Evolutionary conservation across 2,797 vertebrate genomes (phyloP), one percentile per base, ranked within the genome.

Genomic region (Ispidina lecontei): DNA sequence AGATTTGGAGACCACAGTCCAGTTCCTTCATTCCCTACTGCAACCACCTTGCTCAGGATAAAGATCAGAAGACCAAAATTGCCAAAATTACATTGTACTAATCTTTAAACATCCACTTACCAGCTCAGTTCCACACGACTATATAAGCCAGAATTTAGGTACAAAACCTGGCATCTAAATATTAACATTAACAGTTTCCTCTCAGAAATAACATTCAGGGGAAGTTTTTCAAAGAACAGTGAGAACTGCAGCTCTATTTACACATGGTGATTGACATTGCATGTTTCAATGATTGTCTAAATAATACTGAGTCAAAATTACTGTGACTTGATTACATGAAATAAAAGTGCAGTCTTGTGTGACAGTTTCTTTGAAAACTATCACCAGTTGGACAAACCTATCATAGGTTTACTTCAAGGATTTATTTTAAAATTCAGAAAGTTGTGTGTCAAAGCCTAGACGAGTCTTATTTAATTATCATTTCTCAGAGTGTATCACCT

Each of bases 351-450:
- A 88, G 35, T 10, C 23, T 80, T 81, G 31, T 41, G 29, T 91
- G 92, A 91, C 92, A 91, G 81, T 58, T 94, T 92, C 91, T 94
- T 95, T 95, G 84, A 96, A 96, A 92, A 83, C 71, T 90, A 69
- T 63, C 49, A 74, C 31, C 63, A 54, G 16, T 25, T 92, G 93
- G 93, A 87, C 90, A 90, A 91, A 93, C 60, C 33, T 87, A 94
- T 88, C 90, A 93, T 68, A 16, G 1, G n/a, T 84, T 93, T 90
- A 69, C 75, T 94, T 95, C 82, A 95, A 92, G 79, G 78, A 80
- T 86, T 83, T 87, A 69, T 84, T 88, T 93, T 91, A 83, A 93
- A 96, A 91, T 91, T 93, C 76, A 88, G 2, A 49, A 94, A 92
- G 56, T 90, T 94, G 13, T 29, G 28, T 95, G 74, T 93, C 94